Conservation (phyloP, 2,888 invertebrate species). For the Philereme transversata region DNA sequence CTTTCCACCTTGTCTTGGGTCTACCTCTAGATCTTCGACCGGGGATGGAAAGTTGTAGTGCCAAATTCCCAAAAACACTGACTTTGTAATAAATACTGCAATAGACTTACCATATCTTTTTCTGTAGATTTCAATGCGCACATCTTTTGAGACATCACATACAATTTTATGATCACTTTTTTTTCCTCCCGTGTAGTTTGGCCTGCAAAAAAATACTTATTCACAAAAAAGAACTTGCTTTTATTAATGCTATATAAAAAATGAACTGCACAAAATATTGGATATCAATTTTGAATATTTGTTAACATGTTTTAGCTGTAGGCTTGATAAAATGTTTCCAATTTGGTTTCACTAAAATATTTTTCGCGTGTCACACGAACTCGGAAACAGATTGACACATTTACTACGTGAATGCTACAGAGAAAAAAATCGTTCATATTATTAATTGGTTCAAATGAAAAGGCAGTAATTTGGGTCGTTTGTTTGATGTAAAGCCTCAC, state of each 20-base stretch:
- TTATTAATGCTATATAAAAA: no score
- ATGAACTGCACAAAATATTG: no score
- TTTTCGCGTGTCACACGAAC: not conserved
- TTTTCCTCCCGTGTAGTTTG: constrained; percentile 14
- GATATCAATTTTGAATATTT: not conserved
- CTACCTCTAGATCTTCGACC: no score
- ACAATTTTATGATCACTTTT: constrained; percentile 18
- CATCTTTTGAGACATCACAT: constrained; percentile 24
- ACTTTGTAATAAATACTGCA: not conserved
- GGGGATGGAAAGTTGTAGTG: no score
- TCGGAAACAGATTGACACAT: constrained; percentile 15
- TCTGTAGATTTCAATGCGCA: constrained; percentile 32
- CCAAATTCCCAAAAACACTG: no score
- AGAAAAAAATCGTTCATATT: constrained; percentile 51
- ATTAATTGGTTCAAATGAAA: constrained; percentile 62
- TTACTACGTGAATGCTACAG: constrained; percentile 17
- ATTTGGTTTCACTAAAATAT: constrained; percentile 4
- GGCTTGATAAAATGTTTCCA: constrained; percentile 4
- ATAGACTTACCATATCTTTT: constrained; percentile 31
- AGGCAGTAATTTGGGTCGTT: constrained; percentile 54
- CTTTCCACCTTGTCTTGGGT: no score
- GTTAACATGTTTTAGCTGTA: not conserved
- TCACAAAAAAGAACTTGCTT: no score
- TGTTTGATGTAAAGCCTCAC: constrained; percentile 59
- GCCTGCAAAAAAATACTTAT: constrained; percentile 24